Evolutionary conservation across 2,113 vertebrate genomes (phyloP).

Genomic region (Hemiprocne comata): DNA sequence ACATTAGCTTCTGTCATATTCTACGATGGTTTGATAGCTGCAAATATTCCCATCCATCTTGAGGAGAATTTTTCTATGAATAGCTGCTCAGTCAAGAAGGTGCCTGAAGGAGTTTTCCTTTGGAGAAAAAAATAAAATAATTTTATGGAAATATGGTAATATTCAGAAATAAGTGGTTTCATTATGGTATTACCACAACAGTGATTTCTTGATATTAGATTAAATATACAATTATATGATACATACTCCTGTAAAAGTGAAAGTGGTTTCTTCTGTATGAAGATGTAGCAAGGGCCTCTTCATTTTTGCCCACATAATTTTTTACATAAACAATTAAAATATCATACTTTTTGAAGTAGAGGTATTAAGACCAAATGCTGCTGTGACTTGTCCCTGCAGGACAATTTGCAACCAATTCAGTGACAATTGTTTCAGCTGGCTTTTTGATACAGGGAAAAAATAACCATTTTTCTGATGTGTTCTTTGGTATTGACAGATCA

Average conservation of each 20-base stretch:
- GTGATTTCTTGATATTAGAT: neutral
- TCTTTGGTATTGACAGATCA: neutral
- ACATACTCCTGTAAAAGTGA: neutral
- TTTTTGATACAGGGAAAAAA: neutral
- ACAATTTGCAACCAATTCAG: neutral
- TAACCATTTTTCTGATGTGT: neutral
- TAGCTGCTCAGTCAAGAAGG: neutral
- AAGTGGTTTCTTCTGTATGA: neutral
- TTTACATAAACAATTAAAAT: neutral
- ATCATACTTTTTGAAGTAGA: neutral
- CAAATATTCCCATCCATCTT: neutral
- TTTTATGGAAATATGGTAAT: neutral
- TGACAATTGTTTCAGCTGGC: neutral
- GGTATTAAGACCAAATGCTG: neutral
- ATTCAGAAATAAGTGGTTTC: neutral
- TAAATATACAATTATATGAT: neutral
- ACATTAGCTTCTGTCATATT: neutral
- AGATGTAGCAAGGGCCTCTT: neutral
- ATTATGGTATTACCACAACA: neutral
- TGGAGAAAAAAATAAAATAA: neutral
- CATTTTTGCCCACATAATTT: neutral
- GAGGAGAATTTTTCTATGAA: neutral
- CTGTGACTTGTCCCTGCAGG: neutral
- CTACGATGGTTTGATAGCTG: neutral
- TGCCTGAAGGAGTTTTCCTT: neutral